Conservation (phyloP, 2,797 vertebrate genomes). For the Hypotaenidia okinawae region DNA sequence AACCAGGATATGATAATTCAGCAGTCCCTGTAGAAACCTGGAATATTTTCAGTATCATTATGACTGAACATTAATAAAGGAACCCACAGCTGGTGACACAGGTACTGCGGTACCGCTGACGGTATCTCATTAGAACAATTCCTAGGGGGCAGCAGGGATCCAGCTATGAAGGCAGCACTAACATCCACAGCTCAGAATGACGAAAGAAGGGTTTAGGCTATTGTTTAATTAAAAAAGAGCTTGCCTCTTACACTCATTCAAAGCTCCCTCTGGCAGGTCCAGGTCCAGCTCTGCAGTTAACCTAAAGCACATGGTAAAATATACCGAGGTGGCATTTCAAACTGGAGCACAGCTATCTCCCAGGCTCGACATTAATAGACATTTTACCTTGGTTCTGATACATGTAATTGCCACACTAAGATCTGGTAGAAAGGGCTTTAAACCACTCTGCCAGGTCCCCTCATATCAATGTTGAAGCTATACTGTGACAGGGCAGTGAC, state of each 20-base stretch:
- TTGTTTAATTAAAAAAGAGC: not conserved
- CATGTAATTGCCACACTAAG: not conserved
- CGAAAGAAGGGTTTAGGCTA: not conserved
- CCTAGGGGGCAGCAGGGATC: conserved; percentile 57
- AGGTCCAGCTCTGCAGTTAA: not conserved
- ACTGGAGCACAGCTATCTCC: not conserved
- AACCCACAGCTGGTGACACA: not conserved
- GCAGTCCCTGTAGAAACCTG: not conserved
- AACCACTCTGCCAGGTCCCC: not conserved
- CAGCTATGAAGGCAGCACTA: not conserved
- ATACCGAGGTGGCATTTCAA: not conserved
- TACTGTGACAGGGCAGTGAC: not conserved
- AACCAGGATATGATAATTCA: not conserved
- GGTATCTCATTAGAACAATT: conserved; percentile 37
- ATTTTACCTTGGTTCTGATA: not conserved
- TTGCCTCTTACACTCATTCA: not conserved
- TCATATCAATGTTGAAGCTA: not conserved
- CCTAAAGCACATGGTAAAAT: not conserved
- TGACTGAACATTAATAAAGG: not conserved
- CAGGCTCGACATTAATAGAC: not conserved
- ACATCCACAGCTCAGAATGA: not conserved
- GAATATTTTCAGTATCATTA: conserved; percentile 2
- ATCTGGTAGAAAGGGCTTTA: not conserved
- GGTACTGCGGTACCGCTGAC: not conserved
- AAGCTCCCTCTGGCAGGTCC: not conserved